These are phyloP conservation scores for Adela reaumurella DNA, from an alignment of 2,888 invertebrate species.

Conservation along the genomic window DNA sequence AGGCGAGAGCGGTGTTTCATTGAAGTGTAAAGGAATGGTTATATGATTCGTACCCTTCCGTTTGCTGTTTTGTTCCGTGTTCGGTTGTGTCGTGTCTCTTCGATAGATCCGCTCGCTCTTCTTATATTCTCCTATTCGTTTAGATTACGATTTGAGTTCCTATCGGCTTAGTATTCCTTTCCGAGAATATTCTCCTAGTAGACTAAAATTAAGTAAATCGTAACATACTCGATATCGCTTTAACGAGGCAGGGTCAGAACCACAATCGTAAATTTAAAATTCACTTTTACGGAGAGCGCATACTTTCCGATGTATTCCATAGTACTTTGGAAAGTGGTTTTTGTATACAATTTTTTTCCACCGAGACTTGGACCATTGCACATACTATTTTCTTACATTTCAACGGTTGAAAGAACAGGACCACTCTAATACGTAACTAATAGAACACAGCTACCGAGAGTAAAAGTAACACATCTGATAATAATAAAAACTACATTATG, in stretches of 20 bases:
- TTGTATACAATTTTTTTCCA: slow-evolving; percentile 7
- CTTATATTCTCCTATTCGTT: slow-evolving; percentile 2
- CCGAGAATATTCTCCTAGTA: neutral
- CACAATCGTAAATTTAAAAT: slow-evolving; percentile 36
- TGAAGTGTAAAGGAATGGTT: neutral
- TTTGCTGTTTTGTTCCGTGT: slow-evolving; percentile 20
- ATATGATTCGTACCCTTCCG: slow-evolving; percentile 15
- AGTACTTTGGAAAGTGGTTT: slow-evolving; percentile 4
- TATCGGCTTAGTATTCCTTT: slow-evolving; percentile 40
- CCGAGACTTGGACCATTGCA: slow-evolving; percentile 40
- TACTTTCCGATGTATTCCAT: slow-evolving; percentile 1
- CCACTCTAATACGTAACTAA: slow-evolving; percentile 21
- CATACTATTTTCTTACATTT: slow-evolving; percentile 31
- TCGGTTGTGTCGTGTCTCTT: slow-evolving; percentile 18
- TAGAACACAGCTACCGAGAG: slow-evolving; percentile 14
- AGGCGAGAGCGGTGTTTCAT: slow-evolving; percentile 3
- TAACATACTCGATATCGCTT: slow-evolving; percentile 43
- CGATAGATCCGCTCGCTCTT: neutral
- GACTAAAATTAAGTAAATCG: slow-evolving; percentile 14
- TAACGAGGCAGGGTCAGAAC: slow-evolving; percentile 53
- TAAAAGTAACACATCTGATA: no score
- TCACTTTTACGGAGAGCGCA: slow-evolving; percentile 21
- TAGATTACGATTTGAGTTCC: slow-evolving; percentile 36
- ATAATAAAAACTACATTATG: no score
- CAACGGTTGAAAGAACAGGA: slow-evolving; percentile 31